phyloP scores from a whole-genome alignment of 2,888 invertebrate species.

The Hydroisotoma schaefferi region DNA sequence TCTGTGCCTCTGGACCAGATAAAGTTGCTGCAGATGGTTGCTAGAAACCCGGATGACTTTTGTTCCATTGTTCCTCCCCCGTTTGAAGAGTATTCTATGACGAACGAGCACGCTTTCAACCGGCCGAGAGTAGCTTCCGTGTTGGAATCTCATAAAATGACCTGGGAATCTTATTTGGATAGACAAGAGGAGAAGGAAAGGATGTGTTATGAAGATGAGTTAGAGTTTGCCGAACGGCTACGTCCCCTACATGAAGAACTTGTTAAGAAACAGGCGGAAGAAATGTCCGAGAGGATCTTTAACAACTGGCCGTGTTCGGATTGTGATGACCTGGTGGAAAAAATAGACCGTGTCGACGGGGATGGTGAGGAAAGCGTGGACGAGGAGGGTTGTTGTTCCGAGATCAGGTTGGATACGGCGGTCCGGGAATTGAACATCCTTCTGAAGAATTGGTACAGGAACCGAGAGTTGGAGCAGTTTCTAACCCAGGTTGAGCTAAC shows the following conservation, averaged over 20 bases:
- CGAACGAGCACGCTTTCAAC: slow-evolving; percentile 12
- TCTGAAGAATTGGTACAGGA: slow-evolving; percentile 20
- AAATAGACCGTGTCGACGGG: too few relatives aligned
- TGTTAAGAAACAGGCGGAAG: neutral
- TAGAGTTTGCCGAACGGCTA: slow-evolving; percentile 9
- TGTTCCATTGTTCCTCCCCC: slow-evolving; percentile 11
- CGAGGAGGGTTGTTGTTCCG: too few relatives aligned
- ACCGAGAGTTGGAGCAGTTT: slow-evolving; percentile 11
- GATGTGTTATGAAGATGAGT: neutral
- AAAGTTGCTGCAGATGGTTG: slow-evolving; percentile 15
- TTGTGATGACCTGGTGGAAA: slow-evolving; percentile 7
- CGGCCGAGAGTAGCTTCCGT: neutral
- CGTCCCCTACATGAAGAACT: slow-evolving; percentile 12
- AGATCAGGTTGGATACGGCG: neutral
- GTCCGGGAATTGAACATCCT: neutral
- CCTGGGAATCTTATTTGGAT: slow-evolving; percentile 15
- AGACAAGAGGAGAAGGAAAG: neutral
- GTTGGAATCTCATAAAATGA: neutral
- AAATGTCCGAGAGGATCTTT: slow-evolving; percentile 1
- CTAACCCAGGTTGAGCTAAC: neutral
- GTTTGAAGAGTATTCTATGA: slow-evolving; percentile 14
- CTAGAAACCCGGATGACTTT: slow-evolving; percentile 15
- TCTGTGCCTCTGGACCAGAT: slow-evolving; percentile 7
- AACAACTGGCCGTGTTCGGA: slow-evolving; percentile 9
- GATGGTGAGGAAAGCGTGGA: neutral